phyloP scores from a whole-genome alignment of 2,113 vertebrate species.

The Excalfactoria chinensis region DNA sequence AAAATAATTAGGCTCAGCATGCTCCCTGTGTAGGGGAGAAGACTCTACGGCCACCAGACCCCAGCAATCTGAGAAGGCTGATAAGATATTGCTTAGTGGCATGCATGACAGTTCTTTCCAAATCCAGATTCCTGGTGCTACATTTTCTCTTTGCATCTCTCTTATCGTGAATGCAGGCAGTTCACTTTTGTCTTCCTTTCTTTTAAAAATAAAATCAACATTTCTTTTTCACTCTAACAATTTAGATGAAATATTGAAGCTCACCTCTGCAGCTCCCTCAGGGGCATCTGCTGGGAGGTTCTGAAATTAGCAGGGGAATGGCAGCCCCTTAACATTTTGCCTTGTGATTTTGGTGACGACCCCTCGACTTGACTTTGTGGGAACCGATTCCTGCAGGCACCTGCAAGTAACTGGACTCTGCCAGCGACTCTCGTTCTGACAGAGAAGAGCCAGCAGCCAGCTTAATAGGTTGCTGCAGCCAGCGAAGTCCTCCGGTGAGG shows the following conservation, averaged over 20 bases:
- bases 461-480: constrained; percentile 49
- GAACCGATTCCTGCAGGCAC: background rate
- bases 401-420: constrained; percentile 23
- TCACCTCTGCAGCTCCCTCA: constrained; percentile 8
- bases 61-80: background rate
- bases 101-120: background rate
- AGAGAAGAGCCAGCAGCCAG: constrained; percentile 22
- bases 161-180: background rate
- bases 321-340: background rate
- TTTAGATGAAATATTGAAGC: constrained; percentile 63
- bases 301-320: background rate
- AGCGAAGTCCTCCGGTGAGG: background rate
- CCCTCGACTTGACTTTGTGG: background rate
- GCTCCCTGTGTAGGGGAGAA: background rate
- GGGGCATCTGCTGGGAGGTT: constrained; percentile 49
- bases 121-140: background rate
- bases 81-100: background rate
- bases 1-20: background rate
- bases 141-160: background rate
- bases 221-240: background rate
- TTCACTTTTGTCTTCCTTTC: background rate
- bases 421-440: background rate
- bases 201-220: too few species aligned
- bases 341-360: background rate
- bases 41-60: background rate